Evolutionary conservation across 1,140 invertebrate species (phyloP), one percentile per base, ranked within the genome.

Genomic region (Bombus breviceps): DNA sequence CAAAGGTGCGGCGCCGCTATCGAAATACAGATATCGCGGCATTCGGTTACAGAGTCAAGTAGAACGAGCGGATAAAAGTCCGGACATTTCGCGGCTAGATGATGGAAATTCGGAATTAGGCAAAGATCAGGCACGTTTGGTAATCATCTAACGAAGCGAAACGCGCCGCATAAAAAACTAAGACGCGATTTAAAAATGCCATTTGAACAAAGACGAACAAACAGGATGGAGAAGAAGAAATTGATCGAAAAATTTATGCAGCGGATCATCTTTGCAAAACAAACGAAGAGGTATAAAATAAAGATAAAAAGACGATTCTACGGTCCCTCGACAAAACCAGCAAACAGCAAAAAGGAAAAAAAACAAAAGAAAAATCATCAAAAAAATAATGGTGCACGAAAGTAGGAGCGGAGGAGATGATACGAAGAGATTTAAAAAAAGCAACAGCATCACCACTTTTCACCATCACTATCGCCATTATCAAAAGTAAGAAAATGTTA

Each of bases 391-490:
- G 83, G 83, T 90, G 89, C 89, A 90, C 82, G 74, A 81, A 81
- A 81, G 66, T 85, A 90, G 68, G 73, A 90, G 88, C 86, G 88
- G 75, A 75, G 88, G 62, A 90, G 71, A 90, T 62, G 76, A 84
- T 71, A 75, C 75, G 77, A 85, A 90, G 64, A 82, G 41, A 71
- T 78, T 76, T 76, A 57, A 34, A 83, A 84, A 84, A 75, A 86
- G 59, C 62, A 80, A 86, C 84, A 91, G 88, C 84, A 83, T 88
- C 85, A 87, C 69, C 85, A 84, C 69, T 87, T 86, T 89, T 81
- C 88, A 91, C 75, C 83, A 81, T 89, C 87, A 88, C 81, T 81
- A 90, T 90, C 88, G 90, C 86, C 88, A 90, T 85, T 85, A 88
- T 85, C 83, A 86, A 37, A 41, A 75, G 68, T 64, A 43, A 25